Evolutionary conservation across 1,140 invertebrate species (phyloP).

Genomic region (Heliconius hewitsoni): DNA sequence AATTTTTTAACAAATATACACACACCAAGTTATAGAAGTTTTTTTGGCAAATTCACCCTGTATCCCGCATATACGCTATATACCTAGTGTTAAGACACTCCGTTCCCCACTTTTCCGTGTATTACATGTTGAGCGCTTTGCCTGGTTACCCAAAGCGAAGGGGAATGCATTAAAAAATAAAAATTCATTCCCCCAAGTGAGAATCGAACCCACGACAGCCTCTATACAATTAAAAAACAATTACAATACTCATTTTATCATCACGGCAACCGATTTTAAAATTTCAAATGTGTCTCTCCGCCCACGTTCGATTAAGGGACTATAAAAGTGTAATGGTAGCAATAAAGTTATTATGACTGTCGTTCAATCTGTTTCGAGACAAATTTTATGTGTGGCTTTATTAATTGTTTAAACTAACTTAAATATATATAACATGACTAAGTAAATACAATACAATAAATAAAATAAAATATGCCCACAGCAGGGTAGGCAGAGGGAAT

Average conservation of each 20-base stretch:
- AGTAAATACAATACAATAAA: too few species aligned
- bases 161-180: too few species aligned
- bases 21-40: not conserved
- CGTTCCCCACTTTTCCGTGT: too few species aligned
- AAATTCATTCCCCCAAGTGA: too few species aligned
- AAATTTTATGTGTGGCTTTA: not conserved
- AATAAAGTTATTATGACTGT: conserved; percentile 16
- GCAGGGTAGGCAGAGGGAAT: too few species aligned
- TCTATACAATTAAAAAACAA: not conserved
- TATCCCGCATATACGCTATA: too few species aligned
- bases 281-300: not conserved
- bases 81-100: too few species aligned
- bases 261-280: not conserved
- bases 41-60: not conserved
- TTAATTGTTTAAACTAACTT: not conserved
- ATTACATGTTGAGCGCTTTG: too few species aligned
- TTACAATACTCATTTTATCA: not conserved
- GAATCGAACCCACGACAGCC: too few species aligned
- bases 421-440: too few species aligned
- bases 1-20: not conserved
- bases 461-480: too few species aligned
- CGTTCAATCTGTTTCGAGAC: conserved; percentile 2
- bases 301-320: conserved; percentile 15
- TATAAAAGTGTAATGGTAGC: conserved; percentile 23
- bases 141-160: too few species aligned